Base-by-base conservation (phyloP, 1,140 invertebrate genomes). In the Argopecten irradians region DNA sequence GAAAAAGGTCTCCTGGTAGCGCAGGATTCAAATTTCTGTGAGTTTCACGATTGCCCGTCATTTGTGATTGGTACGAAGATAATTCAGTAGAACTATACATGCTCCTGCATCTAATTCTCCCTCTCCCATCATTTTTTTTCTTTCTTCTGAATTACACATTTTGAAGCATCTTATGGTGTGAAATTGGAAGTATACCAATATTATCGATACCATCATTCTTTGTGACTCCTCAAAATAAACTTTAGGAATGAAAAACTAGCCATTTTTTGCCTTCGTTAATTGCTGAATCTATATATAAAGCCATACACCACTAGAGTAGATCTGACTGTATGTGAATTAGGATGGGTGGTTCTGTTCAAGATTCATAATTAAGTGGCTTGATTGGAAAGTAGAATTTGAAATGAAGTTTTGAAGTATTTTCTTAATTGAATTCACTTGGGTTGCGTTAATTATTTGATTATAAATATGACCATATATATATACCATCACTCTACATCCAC, bases 321-420 rank as follows among this genome's bases (percentile, higher is more conserved):
- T 71, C 55, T 71, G 55, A 28, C 55, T 71, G 55, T 71, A 71
- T 46, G 43, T 46, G 55, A 71, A n/a, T 71, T 28, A 71, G n/a
- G 28, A 5, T n/a, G n/a, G 2, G 5, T 71, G 1, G 22, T 71
- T 71, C 9, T 2, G 13, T 16, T 71, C n/a, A 8, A 28, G 55
- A 28, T 71, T n/a, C 28, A 3, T n/a, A 28, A 71, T n/a, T n/a
- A n/a, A n/a, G n/a, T n/a, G n/a, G n/a, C n/a, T n/a, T n/a, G n/a
- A n/a, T 22, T 71, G 55, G 55, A 71, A 71, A 5, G 1, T 28
- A 71, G 28, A 71, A 28, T 71, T 71, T n/a, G 8, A 71, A 71
- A 71, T 71, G n/a, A 28, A 71, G 1, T 28, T 71, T 28, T 71
- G 55, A 71, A 71, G 55, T 71, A 11, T 71, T 71, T 71, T 28